Percentiles rank a stretch among this genome's conserved stretches.
phyloP scores from a whole-genome alignment of 2,113 vertebrate species.

The Mohoua ochrocephala region DNA sequence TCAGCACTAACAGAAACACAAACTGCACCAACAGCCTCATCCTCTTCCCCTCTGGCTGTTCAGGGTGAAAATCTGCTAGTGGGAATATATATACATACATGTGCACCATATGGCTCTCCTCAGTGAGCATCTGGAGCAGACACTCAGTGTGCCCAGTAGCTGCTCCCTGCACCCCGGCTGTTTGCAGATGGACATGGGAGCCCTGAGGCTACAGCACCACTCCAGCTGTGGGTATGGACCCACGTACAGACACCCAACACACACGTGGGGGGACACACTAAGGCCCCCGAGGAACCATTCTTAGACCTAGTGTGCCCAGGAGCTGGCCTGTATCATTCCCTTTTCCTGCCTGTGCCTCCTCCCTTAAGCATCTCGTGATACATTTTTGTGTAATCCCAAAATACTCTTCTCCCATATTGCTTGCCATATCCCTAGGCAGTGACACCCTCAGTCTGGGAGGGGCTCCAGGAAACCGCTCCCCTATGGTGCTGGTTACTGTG shows the following conservation, averaged over 20 bases:
- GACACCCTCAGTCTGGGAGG: background rate
- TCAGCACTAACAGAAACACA: background rate
- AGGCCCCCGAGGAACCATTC: background rate
- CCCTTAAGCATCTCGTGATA: background rate
- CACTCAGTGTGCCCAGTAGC: background rate
- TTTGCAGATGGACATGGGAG: background rate
- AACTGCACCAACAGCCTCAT: background rate
- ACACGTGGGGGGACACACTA: background rate
- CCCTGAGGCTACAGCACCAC: background rate
- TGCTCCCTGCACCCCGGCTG: background rate
- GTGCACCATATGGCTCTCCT: background rate
- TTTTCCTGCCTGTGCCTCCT: background rate
- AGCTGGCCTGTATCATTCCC: background rate
- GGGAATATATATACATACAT: background rate
- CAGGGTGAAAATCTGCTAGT: background rate
- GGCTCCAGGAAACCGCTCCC: background rate
- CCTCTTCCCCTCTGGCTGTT: background rate
- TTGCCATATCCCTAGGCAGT: background rate
- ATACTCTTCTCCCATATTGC: background rate
- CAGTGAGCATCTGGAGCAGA: background rate
- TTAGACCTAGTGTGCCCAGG: background rate
- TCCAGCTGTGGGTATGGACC: background rate
- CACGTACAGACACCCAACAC: background rate
- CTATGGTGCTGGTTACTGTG: background rate
- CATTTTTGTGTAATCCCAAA: background rate